Base-by-base conservation (phyloP, 2,113 vertebrate genomes). In the Myodes glareolus region DNA sequence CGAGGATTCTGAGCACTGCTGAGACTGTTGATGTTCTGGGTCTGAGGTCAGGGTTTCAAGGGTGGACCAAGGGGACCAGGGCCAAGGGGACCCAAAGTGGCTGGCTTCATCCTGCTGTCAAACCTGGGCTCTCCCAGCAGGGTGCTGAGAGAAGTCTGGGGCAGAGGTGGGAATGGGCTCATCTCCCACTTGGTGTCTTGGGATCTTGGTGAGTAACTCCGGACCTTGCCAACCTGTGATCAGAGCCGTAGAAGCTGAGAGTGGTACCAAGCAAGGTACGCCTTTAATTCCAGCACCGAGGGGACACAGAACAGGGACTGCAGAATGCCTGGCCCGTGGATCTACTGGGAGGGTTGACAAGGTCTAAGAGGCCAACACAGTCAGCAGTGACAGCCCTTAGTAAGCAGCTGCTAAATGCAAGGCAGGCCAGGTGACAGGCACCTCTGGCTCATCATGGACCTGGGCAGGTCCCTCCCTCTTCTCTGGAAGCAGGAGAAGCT, bases 61-160 rank as follows among this genome's bases (percentile, higher is more conserved):
- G 63, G 70, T 16, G 92, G 67, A 72, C 68, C 68, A 72, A 72
- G 68, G 36, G 68, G 17, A n/a, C 33, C 65, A 31, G 78, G 33
- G 78, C 87, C 0, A 68, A 31, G 3, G 63, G 61, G 61, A 1
- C 5, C 0, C 87, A 12, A 58, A 27, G 47, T 23, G 31, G 67
- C 19, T 52, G 50, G 81, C 23, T 0, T 2, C n/a, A 16, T 3
- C n/a, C 39, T 45, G 36, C 7, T 55, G 67, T 39, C 68, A 55
- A 0, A 3, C 7, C 14, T 3, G 31, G 16, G 21, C 2, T 29
- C 33, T 6, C 19, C 13, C 45, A 8, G 11, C 11, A 31, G 87
- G n/a, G 2, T 1, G 19, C 12, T 1, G 65, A 5, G 61, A 27
- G 13, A 11, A 25, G 67, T 29, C n/a, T 14, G 31, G 13, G 61